These are phyloP conservation scores for Steinernema feltiae DNA, from an alignment of 1,140 invertebrate genomes.

Conservation along the genomic window DNA sequence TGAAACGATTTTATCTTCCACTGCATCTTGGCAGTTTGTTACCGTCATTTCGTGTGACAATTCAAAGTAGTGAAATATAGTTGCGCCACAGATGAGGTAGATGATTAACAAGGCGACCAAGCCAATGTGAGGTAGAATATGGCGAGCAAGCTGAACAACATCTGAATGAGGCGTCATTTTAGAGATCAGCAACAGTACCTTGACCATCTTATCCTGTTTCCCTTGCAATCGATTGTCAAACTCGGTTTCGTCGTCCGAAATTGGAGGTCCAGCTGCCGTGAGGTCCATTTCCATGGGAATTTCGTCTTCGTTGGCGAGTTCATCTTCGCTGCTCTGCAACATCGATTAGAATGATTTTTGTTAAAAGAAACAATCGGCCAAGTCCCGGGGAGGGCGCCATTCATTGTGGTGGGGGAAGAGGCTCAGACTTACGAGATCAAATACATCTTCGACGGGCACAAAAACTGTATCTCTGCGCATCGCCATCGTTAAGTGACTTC, in stretches of 20 bases:
- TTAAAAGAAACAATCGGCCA: neutral
- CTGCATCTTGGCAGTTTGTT: neutral
- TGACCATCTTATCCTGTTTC: neutral
- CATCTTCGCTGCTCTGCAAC: conserved; percentile 14
- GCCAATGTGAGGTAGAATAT: conserved; percentile 54
- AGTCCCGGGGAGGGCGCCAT: neutral
- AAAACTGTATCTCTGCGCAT: conserved; percentile 15
- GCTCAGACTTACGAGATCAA: conserved; percentile 3
- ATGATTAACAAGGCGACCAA: conserved; percentile 50
- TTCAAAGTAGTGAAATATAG: conserved; percentile 50
- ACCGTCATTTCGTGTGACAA: conserved; percentile 41
- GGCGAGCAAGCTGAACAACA: conserved; percentile 6
- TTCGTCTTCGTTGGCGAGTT: conserved; percentile 21
- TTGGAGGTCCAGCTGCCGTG: conserved; percentile 35
- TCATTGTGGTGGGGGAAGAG: neutral
- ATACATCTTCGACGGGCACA: conserved; percentile 2
- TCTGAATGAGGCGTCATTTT: neutral
- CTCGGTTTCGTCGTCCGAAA: conserved; percentile 38
- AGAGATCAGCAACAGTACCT: neutral
- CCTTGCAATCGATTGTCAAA: conserved; percentile 21
- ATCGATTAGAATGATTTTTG: neutral
- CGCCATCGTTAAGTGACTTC: neutral
- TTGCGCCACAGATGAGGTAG: conserved; percentile 51
- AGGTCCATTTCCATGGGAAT: conserved; percentile 44
- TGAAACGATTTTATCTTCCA: conserved; percentile 35